These are phyloP conservation scores for Astyanax mexicanus DNA, from an alignment of 2,797 vertebrate genomes.

Conservation along the genomic window DNA sequence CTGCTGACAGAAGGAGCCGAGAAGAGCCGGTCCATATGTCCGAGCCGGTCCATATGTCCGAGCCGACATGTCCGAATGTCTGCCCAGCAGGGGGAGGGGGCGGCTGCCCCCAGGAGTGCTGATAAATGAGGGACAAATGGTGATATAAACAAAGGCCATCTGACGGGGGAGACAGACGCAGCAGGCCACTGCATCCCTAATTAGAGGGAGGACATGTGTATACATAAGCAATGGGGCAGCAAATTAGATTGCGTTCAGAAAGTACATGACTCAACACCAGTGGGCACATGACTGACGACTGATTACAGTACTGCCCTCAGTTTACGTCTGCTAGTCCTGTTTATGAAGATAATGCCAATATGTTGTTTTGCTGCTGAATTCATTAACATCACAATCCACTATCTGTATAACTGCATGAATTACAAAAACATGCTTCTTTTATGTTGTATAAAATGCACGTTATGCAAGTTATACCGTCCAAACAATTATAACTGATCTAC, in stretches of 20 bases:
- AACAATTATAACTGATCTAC: too few species aligned
- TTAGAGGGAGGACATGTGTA: conserved; percentile 17
- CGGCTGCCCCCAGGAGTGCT: not conserved
- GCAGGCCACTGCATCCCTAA: conserved; percentile 19
- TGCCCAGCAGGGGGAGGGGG: not conserved
- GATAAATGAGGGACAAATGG: conserved; percentile 28
- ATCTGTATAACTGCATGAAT: too few species aligned
- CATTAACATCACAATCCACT: too few species aligned
- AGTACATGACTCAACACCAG: not conserved
- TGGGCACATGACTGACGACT: conserved; percentile 36
- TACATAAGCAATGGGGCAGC: conserved; percentile 30
- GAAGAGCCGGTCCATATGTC: conserved; percentile 19
- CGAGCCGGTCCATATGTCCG: conserved; percentile 28
- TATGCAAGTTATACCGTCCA: too few species aligned
- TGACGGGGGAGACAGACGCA: conserved; percentile 6
- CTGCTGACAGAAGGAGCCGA: conserved; percentile 16
- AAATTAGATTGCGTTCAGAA: conserved; percentile 45
- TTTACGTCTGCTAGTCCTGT: not conserved
- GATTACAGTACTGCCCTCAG: conserved; percentile 40
- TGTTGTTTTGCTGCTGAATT: too few species aligned
- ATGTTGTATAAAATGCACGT: too few species aligned
- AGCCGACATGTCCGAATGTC: not conserved
- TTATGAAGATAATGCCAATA: too few species aligned
- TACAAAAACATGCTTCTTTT: too few species aligned
- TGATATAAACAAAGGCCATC: conserved; percentile 34